phyloP scores from a whole-genome alignment of 2,888 invertebrate genomes.

The Drosophila parthenogenetica region DNA sequence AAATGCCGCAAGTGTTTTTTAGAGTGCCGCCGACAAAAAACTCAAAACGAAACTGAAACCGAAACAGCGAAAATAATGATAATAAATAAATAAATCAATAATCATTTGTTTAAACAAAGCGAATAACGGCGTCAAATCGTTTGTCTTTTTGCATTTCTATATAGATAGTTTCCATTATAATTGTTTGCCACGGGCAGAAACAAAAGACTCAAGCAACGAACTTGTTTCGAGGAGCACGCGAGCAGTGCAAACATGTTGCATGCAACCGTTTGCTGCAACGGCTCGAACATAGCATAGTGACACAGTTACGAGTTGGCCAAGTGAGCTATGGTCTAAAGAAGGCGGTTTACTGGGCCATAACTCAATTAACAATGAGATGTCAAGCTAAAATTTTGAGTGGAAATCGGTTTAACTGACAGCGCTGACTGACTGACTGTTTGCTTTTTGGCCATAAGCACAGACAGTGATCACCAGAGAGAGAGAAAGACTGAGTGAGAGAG shows the following conservation, averaged over 20 bases:
- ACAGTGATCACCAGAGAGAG: background rate
- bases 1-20: slow-evolving; percentile 30
- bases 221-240: slow-evolving; percentile 42
- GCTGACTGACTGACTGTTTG: slow-evolving; percentile 17
- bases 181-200: slow-evolving; percentile 41
- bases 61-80: slow-evolving; percentile 21
- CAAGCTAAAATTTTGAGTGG: slow-evolving; percentile 45
- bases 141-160: slow-evolving; percentile 28
- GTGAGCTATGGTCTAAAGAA: slow-evolving; percentile 20
- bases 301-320: slow-evolving; percentile 51
- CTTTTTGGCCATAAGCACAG: slow-evolving; percentile 15
- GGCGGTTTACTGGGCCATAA: slow-evolving; percentile 57
- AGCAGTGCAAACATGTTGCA: slow-evolving; percentile 58
- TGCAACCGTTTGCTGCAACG: slow-evolving; percentile 31
- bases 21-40: slow-evolving; percentile 24
- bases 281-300: slow-evolving; percentile 60
- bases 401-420: slow-evolving; percentile 39
- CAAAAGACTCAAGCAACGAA: slow-evolving; percentile 78
- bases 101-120: slow-evolving; percentile 51
- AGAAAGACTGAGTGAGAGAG: background rate
- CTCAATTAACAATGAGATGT: slow-evolving; percentile 61
- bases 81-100: slow-evolving; percentile 54
- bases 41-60: slow-evolving; percentile 12
- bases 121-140: slow-evolving; percentile 53
- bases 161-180: slow-evolving; percentile 8